phyloP scores from a whole-genome alignment of 2,113 vertebrate species.

The Myrmecophaga tridactyla region DNA sequence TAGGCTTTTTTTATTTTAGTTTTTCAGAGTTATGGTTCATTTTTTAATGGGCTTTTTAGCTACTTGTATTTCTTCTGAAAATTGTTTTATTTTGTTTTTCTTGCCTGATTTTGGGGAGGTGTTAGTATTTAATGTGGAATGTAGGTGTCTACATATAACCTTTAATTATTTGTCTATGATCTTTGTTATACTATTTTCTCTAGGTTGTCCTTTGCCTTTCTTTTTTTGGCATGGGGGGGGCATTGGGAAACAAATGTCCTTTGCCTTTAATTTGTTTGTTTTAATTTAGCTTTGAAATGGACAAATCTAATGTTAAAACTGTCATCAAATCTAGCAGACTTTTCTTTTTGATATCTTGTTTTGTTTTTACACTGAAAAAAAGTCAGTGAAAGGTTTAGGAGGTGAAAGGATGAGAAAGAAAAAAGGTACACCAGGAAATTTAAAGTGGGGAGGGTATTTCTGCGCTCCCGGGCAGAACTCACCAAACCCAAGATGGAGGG shows the following conservation, averaged over 20 bases:
- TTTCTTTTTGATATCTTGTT: not conserved
- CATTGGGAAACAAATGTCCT: too few species aligned
- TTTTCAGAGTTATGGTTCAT: not conserved
- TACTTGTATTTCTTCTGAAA: too few species aligned
- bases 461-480: too few species aligned
- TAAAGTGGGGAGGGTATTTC: too few species aligned
- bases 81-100: too few species aligned
- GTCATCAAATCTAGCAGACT: not conserved
- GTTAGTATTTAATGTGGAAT: not conserved
- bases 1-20: not conserved
- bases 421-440: too few species aligned
- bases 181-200: not conserved
- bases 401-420: too few species aligned
- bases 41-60: constrained; percentile 13
- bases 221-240: too few species aligned
- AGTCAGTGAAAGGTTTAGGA: too few species aligned
- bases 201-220: not conserved
- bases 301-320: not conserved
- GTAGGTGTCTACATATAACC: not conserved
- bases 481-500: too few species aligned
- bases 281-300: constrained; percentile 17
- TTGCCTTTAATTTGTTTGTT: too few species aligned
- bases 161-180: not conserved
- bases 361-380: not conserved
- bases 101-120: not conserved